These are phyloP conservation scores for Ardeotis arabs DNA, from an alignment of 2,113 vertebrate genomes.

Conservation along the genomic window DNA sequence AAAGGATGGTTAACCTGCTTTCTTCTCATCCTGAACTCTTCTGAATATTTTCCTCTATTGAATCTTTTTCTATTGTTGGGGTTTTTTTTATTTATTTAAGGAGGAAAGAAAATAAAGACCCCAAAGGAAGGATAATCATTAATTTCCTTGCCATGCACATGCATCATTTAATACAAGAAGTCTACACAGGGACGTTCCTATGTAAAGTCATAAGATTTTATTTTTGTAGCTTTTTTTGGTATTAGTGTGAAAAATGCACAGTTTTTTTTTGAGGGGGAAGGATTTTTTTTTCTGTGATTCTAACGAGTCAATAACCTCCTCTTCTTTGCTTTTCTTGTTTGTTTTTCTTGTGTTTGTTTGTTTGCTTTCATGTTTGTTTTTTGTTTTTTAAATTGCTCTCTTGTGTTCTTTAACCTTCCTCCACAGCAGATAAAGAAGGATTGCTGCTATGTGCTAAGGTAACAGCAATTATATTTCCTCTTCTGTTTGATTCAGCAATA, in stretches of 20 bases:
- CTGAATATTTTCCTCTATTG: not conserved
- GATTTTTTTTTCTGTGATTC: not conserved
- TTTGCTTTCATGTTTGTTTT: not conserved
- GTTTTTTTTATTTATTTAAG: not conserved
- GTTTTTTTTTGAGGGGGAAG: rapidly evolving
- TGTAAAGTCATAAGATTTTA: not conserved
- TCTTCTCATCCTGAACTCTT: not conserved
- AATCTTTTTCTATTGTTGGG: rapidly evolving
- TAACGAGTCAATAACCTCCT: not conserved
- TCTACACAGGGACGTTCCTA: not conserved
- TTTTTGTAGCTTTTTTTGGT: not conserved
- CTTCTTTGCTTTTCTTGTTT: not conserved
- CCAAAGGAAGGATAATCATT: not conserved
- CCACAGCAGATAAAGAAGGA: not conserved
- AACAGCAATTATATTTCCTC: not conserved
- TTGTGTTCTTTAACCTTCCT: not conserved
- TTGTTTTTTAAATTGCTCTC: not conserved
- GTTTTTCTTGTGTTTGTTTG: not conserved
- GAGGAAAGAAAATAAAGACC: not conserved
- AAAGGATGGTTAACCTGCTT: not conserved
- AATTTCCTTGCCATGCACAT: not conserved
- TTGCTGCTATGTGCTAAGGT: not conserved
- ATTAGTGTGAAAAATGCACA: not conserved
- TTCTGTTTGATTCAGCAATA: slow-evolving; percentile 1
- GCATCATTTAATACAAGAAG: not conserved